Evolutionary conservation across 2,113 vertebrate species (phyloP).

Genomic region (Nesogale talazaci): DNA sequence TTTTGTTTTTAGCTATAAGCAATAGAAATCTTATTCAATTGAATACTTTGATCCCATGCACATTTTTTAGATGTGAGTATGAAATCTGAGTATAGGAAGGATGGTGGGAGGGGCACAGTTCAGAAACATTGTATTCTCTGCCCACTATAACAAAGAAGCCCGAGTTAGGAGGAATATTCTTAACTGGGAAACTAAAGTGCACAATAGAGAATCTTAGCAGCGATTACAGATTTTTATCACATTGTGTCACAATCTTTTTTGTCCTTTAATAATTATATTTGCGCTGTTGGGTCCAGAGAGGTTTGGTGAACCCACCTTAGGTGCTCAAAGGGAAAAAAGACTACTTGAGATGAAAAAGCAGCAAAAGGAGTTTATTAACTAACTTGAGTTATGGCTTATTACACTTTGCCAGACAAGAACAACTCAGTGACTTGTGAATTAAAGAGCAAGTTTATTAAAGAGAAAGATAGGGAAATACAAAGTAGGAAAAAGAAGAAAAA

Average conservation of each 20-base stretch:
- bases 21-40: slow-evolving; percentile 36
- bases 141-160: slow-evolving; percentile 39
- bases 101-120: neutral
- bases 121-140: slow-evolving; percentile 57
- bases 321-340: no score
- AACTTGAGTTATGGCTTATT: no score
- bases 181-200: neutral
- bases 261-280: neutral
- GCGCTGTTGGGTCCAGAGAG: no score
- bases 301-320: no score
- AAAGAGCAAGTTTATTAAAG: no score
- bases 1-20: neutral
- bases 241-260: neutral
- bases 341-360: no score
- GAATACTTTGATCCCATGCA: slow-evolving; percentile 22
- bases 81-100: slow-evolving; percentile 42
- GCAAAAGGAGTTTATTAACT: no score
- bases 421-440: no score
- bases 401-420: no score
- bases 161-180: slow-evolving; percentile 30
- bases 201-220: neutral
- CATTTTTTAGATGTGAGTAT: slow-evolving; percentile 24
- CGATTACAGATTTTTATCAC: neutral
- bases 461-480: no score
- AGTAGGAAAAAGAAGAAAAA: no score